Conservation (phyloP, 2,797 vertebrate species). For the Neopelma chrysocephalum region DNA sequence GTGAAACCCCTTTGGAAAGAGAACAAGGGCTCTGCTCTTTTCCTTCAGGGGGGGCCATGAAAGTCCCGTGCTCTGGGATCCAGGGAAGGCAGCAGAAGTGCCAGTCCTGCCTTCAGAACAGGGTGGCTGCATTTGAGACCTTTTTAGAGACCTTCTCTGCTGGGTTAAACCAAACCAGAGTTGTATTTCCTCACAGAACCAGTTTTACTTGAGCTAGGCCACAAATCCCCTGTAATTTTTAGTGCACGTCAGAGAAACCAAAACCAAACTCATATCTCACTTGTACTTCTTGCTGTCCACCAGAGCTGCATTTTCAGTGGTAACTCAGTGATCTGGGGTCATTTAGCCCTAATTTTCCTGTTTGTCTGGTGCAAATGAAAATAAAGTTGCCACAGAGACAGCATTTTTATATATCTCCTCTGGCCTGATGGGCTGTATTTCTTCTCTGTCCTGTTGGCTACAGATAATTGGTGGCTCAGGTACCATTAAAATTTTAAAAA, state of each 20-base stretch:
- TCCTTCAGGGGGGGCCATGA: background rate
- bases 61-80: rapidly evolving
- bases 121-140: background rate
- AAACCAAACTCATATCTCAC: rapidly evolving
- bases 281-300: background rate
- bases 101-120: background rate
- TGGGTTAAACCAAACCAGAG: background rate
- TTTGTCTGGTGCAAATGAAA: background rate
- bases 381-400: background rate
- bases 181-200: background rate
- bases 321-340: background rate
- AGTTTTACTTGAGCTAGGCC: background rate
- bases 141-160: background rate
- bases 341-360: background rate
- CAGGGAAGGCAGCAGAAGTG: background rate
- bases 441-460: background rate
- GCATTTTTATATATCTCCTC: background rate
- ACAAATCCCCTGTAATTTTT: rapidly evolving
- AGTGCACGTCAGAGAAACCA: rapidly evolving
- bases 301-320: background rate
- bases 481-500: background rate
- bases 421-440: background rate
- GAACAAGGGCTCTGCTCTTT: background rate
- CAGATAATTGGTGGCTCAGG: background rate
- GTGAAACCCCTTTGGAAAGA: background rate